Percentiles rank a stretch among this genome's conserved stretches.
phyloP scores from a whole-genome alignment of 2,888 invertebrate genomes.

The Ophion obscuratus region DNA sequence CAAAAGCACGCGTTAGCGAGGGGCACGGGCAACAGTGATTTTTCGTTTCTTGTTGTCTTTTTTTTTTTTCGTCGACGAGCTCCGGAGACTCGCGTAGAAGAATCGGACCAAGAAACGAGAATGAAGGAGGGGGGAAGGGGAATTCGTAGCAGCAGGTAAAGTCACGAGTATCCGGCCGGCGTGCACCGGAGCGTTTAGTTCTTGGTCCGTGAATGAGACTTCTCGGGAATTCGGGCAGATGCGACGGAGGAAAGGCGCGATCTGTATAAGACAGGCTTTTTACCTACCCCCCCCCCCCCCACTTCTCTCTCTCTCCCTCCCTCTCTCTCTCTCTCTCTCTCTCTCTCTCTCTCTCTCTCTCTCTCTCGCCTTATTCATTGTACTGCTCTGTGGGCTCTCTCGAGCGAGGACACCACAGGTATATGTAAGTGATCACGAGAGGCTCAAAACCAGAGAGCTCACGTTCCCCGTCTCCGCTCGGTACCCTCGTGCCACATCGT shows the following conservation, averaged over 20 bases:
- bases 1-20: not conserved
- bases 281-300: conserved; percentile 6
- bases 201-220: conserved; percentile 74
- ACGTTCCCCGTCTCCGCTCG: no score
- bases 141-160: conserved; percentile 74
- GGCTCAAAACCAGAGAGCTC: no score
- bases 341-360: conserved; percentile 51
- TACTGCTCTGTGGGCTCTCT: conserved; percentile 24
- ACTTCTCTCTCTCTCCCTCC: no score
- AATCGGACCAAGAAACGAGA: conserved; percentile 63
- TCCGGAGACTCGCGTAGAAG: conserved; percentile 51
- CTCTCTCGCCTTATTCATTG: conserved; percentile 52
- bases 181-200: conserved; percentile 51
- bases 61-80: conserved; percentile 37
- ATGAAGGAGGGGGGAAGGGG: conserved; percentile 60
- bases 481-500: no score
- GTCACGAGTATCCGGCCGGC: conserved; percentile 69
- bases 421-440: no score
- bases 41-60: conserved; percentile 32
- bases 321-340: conserved; percentile 16
- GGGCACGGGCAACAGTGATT: conserved; percentile 24
- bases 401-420: conserved; percentile 30
- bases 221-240: conserved; percentile 78
- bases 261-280: conserved; percentile 42
- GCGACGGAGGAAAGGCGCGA: conserved; percentile 67